Evolutionary conservation across 1,140 invertebrate species (phyloP).

Genomic region (Ladona fulva): DNA sequence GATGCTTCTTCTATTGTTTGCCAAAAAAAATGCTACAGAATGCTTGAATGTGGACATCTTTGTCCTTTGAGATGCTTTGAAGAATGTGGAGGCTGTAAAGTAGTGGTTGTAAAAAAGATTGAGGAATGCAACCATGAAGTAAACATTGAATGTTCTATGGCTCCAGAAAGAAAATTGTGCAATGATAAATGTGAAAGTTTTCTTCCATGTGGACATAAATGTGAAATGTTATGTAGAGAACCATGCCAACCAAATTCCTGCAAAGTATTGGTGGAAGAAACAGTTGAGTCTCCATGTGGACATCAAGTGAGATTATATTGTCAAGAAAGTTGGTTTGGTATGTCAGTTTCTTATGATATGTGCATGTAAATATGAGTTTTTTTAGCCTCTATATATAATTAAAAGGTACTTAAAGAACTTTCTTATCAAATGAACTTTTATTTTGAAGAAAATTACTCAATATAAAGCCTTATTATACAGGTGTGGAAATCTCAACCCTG

Average conservation of each 20-base stretch:
- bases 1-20: neutral
- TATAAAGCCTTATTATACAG: neutral
- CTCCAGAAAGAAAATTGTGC: constrained; percentile 30
- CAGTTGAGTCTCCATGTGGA: constrained; percentile 34
- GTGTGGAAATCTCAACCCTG: neutral
- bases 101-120: constrained; percentile 33
- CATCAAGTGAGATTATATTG: constrained; percentile 38
- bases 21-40: neutral
- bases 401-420: neutral
- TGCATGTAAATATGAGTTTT: neutral
- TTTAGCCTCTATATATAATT: neutral
- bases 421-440: neutral
- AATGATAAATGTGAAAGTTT: constrained; percentile 30
- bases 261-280: constrained; percentile 23
- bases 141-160: constrained; percentile 30
- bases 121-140: constrained; percentile 37
- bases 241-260: constrained; percentile 33
- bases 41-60: constrained; percentile 30
- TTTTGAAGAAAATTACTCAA: neutral
- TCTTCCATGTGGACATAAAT: constrained; percentile 39
- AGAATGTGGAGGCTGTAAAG: constrained; percentile 38
- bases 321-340: constrained; percentile 16
- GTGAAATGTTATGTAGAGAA: constrained; percentile 32
- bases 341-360: too few relatives aligned
- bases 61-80: constrained; percentile 40